These are phyloP conservation scores for Philypnodon macrostomus DNA, from an alignment of 2,797 vertebrate genomes.

Conservation along the genomic window DNA sequence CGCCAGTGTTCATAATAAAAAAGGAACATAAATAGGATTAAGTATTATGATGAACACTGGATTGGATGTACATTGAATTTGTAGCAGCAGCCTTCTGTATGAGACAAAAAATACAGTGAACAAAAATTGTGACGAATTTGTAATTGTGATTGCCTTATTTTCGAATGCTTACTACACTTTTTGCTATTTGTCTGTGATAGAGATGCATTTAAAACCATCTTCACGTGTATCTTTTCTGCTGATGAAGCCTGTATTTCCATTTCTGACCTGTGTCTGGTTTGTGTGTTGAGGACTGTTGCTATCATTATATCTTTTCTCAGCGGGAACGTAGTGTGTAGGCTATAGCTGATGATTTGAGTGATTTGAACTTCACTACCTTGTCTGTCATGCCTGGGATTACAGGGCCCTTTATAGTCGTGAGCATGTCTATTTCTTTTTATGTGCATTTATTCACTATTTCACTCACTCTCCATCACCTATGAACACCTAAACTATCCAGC, in stretches of 20 bases:
- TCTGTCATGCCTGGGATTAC: conserved; percentile 28
- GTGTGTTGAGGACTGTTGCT: conserved; percentile 38
- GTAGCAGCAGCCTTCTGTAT: too few species aligned
- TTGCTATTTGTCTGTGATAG: too few species aligned
- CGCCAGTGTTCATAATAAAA: too few species aligned
- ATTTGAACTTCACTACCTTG: too few species aligned
- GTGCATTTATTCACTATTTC: conserved; percentile 31
- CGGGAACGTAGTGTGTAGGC: conserved; percentile 27
- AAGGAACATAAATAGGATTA: too few species aligned
- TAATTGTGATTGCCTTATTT: too few species aligned
- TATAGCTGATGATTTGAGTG: conserved; percentile 47
- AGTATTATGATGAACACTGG: too few species aligned
- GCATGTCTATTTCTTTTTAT: conserved; percentile 18
- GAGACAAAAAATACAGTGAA: too few species aligned
- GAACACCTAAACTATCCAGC: conserved; percentile 11
- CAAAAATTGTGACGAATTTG: too few species aligned
- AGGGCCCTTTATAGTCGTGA: conserved; percentile 19
- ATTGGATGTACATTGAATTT: too few species aligned
- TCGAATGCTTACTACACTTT: too few species aligned
- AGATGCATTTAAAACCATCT: too few species aligned
- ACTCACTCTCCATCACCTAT: conserved; percentile 48
- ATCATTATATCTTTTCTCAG: conserved; percentile 42
- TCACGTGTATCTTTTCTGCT: conserved; percentile 15
- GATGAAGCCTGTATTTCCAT: conserved; percentile 13
- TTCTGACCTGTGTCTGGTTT: conserved; percentile 38